Percentiles rank a stretch among this genome's conserved stretches.
Conservation (phyloP, 2,113 vertebrate genomes). For the Laticauda colubrina region DNA sequence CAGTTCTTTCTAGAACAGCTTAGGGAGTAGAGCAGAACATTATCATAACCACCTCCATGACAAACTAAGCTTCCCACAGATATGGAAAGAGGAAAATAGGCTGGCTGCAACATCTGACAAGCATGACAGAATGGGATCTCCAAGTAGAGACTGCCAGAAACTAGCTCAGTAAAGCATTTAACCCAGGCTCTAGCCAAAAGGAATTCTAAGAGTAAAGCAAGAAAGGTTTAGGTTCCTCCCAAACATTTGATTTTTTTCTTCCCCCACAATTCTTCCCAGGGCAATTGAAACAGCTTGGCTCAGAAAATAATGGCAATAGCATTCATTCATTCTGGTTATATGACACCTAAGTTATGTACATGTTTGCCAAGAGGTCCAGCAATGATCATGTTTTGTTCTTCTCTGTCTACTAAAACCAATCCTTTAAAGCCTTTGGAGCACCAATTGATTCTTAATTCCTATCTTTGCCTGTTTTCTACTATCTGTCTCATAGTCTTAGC, state of each 20-base stretch:
- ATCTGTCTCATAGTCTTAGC: neutral
- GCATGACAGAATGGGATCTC: neutral
- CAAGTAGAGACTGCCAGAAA: neutral
- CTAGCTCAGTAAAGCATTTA: neutral
- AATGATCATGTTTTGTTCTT: neutral
- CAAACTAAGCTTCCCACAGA: neutral
- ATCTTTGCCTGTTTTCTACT: neutral
- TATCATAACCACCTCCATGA: neutral
- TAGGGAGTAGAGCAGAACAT: neutral
- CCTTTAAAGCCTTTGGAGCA: neutral
- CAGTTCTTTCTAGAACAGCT: neutral
- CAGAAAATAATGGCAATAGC: neutral
- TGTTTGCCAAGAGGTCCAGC: neutral
- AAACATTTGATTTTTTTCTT: neutral
- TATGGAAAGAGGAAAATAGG: neutral
- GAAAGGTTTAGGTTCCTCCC: neutral
- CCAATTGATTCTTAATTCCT: neutral
- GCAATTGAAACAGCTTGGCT: neutral
- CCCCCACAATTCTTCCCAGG: neutral
- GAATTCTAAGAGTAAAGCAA: neutral
- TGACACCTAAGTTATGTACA: neutral
- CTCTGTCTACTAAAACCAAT: neutral
- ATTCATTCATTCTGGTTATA: neutral
- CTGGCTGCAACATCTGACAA: neutral
- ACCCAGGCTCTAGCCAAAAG: neutral